phyloP scores from a whole-genome alignment of 2,113 vertebrate species.

The Periophthalmus modestus region DNA sequence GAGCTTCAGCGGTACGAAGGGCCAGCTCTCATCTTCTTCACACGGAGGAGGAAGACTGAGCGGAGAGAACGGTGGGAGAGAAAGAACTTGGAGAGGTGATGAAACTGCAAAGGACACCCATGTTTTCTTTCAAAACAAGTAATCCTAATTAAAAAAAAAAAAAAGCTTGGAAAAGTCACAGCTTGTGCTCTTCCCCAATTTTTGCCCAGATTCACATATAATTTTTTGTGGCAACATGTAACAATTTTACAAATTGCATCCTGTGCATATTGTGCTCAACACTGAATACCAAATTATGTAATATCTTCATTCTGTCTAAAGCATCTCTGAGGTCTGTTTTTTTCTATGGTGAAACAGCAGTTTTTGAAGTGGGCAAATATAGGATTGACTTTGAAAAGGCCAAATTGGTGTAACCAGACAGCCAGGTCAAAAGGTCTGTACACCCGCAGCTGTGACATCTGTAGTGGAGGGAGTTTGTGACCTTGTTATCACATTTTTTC shows the following conservation, averaged over 20 bases:
- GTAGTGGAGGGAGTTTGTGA: neutral
- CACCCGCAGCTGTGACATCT: neutral
- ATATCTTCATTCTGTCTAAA: neutral
- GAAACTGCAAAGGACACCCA: neutral
- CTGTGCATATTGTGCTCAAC: too few relatives aligned
- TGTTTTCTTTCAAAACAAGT: too few relatives aligned
- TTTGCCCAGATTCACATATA: too few relatives aligned
- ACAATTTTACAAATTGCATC: too few relatives aligned
- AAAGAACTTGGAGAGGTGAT: neutral
- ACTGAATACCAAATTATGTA: neutral
- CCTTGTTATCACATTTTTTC: neutral
- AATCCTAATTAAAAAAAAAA: too few relatives aligned
- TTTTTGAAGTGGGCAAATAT: neutral
- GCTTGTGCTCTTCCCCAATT: too few relatives aligned
- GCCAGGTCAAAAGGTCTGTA: neutral
- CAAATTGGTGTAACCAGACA: neutral
- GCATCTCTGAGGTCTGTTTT: neutral
- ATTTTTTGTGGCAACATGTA: too few relatives aligned
- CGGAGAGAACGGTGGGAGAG: constrained; percentile 4
- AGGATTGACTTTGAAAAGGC: neutral
- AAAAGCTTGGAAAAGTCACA: too few relatives aligned
- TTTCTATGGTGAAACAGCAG: neutral
- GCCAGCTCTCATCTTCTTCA: constrained; percentile 18
- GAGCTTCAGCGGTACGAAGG: neutral
- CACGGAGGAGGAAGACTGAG: neutral